Conservation (phyloP, 2,113 vertebrate genomes). For the Centropus unirufus region DNA sequence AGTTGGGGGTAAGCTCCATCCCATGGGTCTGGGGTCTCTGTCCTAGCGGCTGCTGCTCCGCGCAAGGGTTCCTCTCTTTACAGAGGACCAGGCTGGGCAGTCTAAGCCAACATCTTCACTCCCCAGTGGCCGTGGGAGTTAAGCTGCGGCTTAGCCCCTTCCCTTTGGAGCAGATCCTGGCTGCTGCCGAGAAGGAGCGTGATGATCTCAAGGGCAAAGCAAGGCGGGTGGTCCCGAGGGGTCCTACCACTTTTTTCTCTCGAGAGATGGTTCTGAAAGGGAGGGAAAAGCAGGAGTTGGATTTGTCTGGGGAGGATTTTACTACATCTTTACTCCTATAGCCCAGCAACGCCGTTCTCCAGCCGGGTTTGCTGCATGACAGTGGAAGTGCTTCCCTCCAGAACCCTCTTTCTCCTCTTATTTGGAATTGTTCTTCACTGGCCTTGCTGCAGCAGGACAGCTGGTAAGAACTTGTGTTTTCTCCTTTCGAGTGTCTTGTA, state of each 20-base stretch:
- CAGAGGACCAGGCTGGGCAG: slow-evolving; percentile 53
- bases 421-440: slow-evolving; percentile 2
- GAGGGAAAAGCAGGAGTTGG: slow-evolving; percentile 31
- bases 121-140: background rate
- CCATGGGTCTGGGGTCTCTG: background rate
- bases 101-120: slow-evolving; percentile 39
- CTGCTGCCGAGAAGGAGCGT: background rate
- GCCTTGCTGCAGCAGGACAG: background rate
- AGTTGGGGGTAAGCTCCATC: slow-evolving; percentile 37
- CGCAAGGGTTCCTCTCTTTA: background rate
- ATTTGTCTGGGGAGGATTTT: slow-evolving; percentile 61
- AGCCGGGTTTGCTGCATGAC: slow-evolving; percentile 58
- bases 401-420: slow-evolving; percentile 30
- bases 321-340: slow-evolving; percentile 55
- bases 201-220: background rate
- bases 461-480: slow-evolving; percentile 11
- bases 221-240: background rate
- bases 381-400: slow-evolving; percentile 53
- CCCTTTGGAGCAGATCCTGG: background rate
- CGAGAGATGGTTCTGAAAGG: slow-evolving; percentile 43
- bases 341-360: slow-evolving; percentile 70
- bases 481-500: background rate
- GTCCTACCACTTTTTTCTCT: background rate
- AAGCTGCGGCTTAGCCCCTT: slow-evolving; percentile 58
- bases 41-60: background rate